Evolutionary conservation across 1,140 invertebrate genomes (phyloP).

Genomic region (Drosophila bocqueti): DNA sequence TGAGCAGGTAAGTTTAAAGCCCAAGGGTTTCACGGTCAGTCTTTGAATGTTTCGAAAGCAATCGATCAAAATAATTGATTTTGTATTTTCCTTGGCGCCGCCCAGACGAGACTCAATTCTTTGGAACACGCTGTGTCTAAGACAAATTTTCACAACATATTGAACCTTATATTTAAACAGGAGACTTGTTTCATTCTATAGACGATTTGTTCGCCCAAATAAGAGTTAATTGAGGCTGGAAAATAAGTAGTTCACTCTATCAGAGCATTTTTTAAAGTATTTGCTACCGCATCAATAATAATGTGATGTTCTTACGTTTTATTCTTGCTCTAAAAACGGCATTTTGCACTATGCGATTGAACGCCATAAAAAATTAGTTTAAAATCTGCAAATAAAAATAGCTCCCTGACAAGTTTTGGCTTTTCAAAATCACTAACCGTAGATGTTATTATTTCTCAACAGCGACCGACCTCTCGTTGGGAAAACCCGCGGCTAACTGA

Average conservation of each 20-base stretch:
- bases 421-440: background rate
- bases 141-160: too few species aligned
- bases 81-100: slow-evolving; percentile 41
- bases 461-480: slow-evolving; percentile 32
- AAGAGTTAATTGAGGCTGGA: too few species aligned
- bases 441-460: background rate
- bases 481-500: slow-evolving; percentile 48
- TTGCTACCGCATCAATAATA: background rate
- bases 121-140: too few species aligned
- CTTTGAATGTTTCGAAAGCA: slow-evolving; percentile 6
- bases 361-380: background rate
- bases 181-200: background rate
- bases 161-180: too few species aligned
- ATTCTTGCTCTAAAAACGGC: too few species aligned
- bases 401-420: background rate
- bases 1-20: slow-evolving; percentile 3
- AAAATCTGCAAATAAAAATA: too few species aligned
- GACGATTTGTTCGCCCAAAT: too few species aligned
- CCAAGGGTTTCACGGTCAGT: slow-evolving; percentile 4
- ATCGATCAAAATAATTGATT: slow-evolving; percentile 53
- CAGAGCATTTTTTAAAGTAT: background rate
- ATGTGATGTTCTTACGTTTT: too few species aligned
- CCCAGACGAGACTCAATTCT: slow-evolving; percentile 12
- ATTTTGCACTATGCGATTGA: background rate
- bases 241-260: background rate